phyloP scores from a whole-genome alignment of 2,797 vertebrate species.

The Nothura maculosa region DNA sequence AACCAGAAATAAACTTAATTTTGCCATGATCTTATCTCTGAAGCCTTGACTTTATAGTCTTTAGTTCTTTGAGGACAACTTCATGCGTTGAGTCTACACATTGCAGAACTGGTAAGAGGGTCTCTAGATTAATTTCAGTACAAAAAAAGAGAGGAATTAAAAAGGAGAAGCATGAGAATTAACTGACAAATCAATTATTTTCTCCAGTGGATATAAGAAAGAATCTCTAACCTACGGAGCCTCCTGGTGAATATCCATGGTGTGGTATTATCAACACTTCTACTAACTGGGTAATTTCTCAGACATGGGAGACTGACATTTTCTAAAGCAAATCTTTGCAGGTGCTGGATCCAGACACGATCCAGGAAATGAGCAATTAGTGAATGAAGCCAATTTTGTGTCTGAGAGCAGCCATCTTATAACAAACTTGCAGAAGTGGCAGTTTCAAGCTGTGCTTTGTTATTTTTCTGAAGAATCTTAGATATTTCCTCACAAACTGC shows the following conservation, averaged over 20 bases:
- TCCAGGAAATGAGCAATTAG: neutral
- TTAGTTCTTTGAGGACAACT: neutral
- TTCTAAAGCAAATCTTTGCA: neutral
- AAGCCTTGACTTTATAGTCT: neutral
- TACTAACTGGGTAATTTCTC: neutral
- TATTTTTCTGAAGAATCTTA: neutral
- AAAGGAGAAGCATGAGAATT: neutral
- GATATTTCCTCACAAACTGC: neutral
- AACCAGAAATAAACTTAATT: neutral
- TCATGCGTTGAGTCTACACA: neutral
- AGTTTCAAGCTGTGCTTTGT: neutral
- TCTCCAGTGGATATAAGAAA: neutral
- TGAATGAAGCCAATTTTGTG: neutral
- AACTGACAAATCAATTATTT: neutral
- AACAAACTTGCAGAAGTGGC: neutral
- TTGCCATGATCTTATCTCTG: neutral
- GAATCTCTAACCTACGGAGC: neutral
- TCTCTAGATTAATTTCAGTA: neutral
- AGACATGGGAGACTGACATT: neutral
- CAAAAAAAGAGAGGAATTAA: neutral
- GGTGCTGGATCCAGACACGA: neutral
- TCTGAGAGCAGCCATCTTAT: neutral
- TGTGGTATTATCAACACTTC: neutral
- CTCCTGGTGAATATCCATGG: neutral
- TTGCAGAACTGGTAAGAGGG: neutral